Evolutionary conservation across 1,140 invertebrate genomes (phyloP).

Genomic region (Ladona fulva): DNA sequence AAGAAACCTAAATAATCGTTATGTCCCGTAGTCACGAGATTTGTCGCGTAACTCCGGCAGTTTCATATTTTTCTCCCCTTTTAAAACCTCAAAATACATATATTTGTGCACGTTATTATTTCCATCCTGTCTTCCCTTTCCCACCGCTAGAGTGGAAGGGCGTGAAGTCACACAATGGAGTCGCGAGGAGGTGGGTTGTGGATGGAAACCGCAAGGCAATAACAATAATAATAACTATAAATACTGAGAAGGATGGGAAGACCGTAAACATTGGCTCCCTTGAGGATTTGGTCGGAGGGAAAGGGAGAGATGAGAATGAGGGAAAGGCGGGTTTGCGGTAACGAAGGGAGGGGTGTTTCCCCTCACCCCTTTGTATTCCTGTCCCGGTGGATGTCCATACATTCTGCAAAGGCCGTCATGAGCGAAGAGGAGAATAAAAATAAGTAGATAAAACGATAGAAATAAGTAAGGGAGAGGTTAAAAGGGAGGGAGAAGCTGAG

Average conservation of each 20-base stretch:
- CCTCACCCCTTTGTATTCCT: too few species aligned
- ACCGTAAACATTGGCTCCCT: background rate
- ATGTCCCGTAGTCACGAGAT: background rate
- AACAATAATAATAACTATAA: slow-evolving; percentile 9
- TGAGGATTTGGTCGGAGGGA: too few species aligned
- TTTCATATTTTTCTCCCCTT: background rate
- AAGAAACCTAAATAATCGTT: background rate
- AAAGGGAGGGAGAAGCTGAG: too few species aligned
- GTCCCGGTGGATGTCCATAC: too few species aligned
- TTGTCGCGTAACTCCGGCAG: slow-evolving; percentile 1
- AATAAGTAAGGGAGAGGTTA: too few species aligned
- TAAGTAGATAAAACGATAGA: too few species aligned
- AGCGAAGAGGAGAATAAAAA: too few species aligned
- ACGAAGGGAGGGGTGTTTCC: background rate
- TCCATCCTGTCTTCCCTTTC: too few species aligned
- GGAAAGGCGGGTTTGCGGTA: background rate
- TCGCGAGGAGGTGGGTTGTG: background rate
- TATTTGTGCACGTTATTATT: background rate
- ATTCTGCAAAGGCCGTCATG: too few species aligned
- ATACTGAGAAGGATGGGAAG: background rate
- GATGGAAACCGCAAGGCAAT: background rate
- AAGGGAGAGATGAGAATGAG: too few species aligned
- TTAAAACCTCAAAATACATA: background rate
- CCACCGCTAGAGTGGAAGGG: too few species aligned
- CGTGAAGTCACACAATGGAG: background rate